Evolutionary conservation across 1,140 invertebrate species (phyloP), one percentile per base, ranked within the genome.

Genomic region (Asbolus verrucosus): DNA sequence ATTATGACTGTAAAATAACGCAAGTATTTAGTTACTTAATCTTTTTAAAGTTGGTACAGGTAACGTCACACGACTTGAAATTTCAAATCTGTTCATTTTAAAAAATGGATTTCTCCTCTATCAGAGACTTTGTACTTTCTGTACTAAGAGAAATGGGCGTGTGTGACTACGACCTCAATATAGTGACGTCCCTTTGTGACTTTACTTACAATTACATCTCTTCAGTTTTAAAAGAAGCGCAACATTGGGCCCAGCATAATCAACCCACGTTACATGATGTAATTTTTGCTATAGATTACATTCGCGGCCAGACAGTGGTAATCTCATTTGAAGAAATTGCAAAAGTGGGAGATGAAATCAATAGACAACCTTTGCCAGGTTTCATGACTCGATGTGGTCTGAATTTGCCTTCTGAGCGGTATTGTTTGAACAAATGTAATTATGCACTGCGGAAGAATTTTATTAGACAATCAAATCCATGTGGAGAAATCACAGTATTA

Each of bases 181-280:
- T 54, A 27, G 46, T 43, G 9, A 6, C 14, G 41, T 50, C 16
- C 16, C 27, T 39, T n/a, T 18, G 11, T 6, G 43, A 46, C 24
- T 65, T 46, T 14, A 15, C 9, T 11, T 46, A 27, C 18, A 46
- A 65, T 30, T 65, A 43, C 6, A 19, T 15, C 14, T 3, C 31
- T 8, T 24, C 43, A 61, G 43, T 50, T 5, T 61, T 31, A 5
- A 61, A 31, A 62, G 41, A 67, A 67, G 36, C 65, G 6, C 19
- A 19, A 62, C 15, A 65, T 13, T 68, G 11, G 38, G 19, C n/a
- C n/a, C 46, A 24, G 8, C 24, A 2, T 4, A 54, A 16, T 24
- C 43, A 6, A 16, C 3, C 21, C 16, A 50, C 13, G 24, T 54
- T 9, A 2, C 19, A 54, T 13, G 21, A 54, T 11, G 27, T 14